A percentile compares a stretch with the other conserved stretches of the same genome.
Evolutionary conservation across 2,888 invertebrate genomes (phyloP).

Genomic region (Troilus luridus): DNA sequence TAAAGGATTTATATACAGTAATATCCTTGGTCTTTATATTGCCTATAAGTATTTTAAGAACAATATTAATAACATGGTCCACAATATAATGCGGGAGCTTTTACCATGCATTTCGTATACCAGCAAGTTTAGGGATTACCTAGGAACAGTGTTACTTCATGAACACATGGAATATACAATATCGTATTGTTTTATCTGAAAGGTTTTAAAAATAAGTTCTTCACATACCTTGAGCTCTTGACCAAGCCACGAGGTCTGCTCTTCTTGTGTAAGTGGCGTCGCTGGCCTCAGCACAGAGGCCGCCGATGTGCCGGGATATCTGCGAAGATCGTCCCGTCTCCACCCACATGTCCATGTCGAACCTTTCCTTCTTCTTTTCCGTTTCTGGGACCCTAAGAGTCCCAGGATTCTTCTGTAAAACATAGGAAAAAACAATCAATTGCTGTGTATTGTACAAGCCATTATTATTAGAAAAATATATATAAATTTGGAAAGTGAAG

Average conservation of each 20-base stretch:
- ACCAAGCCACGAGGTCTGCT: constrained; percentile 85
- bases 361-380: constrained; percentile 86
- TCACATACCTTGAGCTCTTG: constrained; percentile 79
- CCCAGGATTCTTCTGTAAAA: constrained; percentile 79
- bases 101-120: no score
- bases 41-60: no score
- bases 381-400: constrained; percentile 92
- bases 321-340: constrained; percentile 78
- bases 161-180: no score
- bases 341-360: constrained; percentile 87
- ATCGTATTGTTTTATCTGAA: no score
- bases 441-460: no score
- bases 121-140: no score
- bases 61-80: no score
- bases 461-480: no score
- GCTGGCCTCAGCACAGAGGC: constrained; percentile 83
- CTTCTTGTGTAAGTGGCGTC: constrained; percentile 84
- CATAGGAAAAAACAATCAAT: background rate
- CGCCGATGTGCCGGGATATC: constrained; percentile 81
- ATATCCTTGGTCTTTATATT: no score
- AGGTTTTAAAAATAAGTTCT: constrained; percentile 55
- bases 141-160: no score
- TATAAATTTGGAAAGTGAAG: no score
- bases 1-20: background rate
- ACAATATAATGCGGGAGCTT: background rate